Evolutionary conservation across 2,888 invertebrate species (phyloP), one percentile per base, ranked within the genome.

Genomic region (Malthinus flaveolus): DNA sequence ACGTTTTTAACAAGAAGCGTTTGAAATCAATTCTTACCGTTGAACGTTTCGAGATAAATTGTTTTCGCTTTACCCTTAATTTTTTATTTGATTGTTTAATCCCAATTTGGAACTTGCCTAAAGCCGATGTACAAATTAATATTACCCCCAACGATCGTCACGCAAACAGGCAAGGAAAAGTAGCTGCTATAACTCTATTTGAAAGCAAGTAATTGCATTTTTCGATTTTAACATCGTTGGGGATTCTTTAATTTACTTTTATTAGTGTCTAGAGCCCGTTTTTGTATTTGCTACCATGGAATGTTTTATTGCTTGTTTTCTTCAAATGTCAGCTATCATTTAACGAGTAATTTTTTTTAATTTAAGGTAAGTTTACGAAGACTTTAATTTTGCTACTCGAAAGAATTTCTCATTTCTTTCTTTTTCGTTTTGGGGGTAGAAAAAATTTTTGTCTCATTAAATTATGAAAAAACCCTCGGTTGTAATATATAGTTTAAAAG

Each of bases 151-250:
- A 61, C 68, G 65, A 47, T 65, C 68, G 67, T 72, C 70, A 73
- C 69, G 70, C 71, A 70, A 71, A 71, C 67, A 71, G 70, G 72
- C 73, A 74, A 73, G 71, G 71, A 71, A 64, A 65, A 69, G 65
- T 66, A 65, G 60, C 61, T 52, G 62, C 61, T 59, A 63, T 68
- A 68, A 66, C 68, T 68, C 67, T 65, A 50, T 61, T 58, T 64
- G 62, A 64, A 67, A 58, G 62, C 67, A 64, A 64, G 70, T 71
- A 72, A 73, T 73, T 73, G 70, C 67, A 60, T 66, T 69, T 66
- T 71, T 71, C 71, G 72, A 72, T 72, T 73, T 71, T 71, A 69
- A 73, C 68, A 69, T 67, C 65, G 66, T 66, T 66, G 66, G 66
- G 68, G 71, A 58, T 56, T 61, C 66, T 68, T 68, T 71, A 72